phyloP scores from a whole-genome alignment of 2,113 vertebrate species.

The Chelonoidis abingdonii region DNA sequence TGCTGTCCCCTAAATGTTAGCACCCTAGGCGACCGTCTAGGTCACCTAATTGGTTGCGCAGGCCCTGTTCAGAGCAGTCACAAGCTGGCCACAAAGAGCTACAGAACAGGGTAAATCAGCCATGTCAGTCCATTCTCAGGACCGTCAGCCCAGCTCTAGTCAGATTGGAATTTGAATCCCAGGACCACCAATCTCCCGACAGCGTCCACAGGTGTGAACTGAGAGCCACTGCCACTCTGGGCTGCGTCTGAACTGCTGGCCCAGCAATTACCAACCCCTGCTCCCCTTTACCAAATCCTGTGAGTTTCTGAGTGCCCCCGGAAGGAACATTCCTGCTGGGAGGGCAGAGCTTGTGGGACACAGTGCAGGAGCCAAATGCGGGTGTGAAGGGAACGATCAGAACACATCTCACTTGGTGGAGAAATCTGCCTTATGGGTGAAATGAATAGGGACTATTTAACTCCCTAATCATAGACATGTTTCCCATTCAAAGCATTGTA shows the following conservation, averaged over 20 bases:
- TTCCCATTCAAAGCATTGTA: background rate
- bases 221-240: background rate
- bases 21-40: too few species aligned
- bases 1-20: too few species aligned
- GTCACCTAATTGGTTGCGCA: too few species aligned
- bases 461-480: background rate
- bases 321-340: background rate
- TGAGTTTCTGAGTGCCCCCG: background rate
- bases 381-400: rapidly evolving
- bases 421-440: background rate
- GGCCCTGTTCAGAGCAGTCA: too few species aligned
- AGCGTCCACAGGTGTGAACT: background rate
- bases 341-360: background rate
- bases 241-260: background rate
- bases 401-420: background rate
- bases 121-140: too few species aligned
- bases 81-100: too few species aligned
- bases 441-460: background rate
- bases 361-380: background rate
- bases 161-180: too few species aligned
- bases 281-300: background rate
- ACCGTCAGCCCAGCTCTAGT: too few species aligned
- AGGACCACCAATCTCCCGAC: too few species aligned
- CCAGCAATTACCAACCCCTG: background rate
- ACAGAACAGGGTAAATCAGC: too few species aligned